phyloP scores from a whole-genome alignment of 2,888 invertebrate genomes.

The Hipparchia sbordonii region DNA sequence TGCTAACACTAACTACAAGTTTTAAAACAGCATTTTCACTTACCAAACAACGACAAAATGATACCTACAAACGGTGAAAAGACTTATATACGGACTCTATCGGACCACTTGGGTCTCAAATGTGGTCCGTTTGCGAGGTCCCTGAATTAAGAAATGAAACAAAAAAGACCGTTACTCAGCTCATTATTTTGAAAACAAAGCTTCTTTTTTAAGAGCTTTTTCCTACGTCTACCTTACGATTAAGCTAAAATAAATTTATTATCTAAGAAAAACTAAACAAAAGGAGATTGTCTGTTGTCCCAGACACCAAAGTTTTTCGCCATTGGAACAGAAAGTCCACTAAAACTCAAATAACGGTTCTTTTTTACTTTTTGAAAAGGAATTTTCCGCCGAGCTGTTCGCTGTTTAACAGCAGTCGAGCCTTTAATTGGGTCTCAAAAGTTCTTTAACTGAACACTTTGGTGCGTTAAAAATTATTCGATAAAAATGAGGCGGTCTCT shows the following conservation, averaged over 20 bases:
- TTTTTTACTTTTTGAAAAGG: conserved; percentile 63
- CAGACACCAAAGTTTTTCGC: conserved; percentile 69
- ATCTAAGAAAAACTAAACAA: conserved; percentile 49
- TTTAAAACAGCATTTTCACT: no score
- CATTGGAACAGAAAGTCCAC: conserved; percentile 61
- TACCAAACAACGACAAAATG: no score
- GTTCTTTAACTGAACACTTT: conserved; percentile 48
- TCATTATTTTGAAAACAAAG: conserved; percentile 7
- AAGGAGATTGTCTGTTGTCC: conserved; percentile 62
- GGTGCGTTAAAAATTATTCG: conserved; percentile 42
- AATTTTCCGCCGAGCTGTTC: conserved; percentile 66
- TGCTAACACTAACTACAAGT: no score
- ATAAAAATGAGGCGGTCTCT: neutral
- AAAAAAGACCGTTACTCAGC: neutral
- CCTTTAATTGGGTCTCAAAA: conserved; percentile 58
- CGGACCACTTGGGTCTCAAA: neutral
- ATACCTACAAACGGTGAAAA: neutral
- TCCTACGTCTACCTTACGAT: conserved; percentile 23
- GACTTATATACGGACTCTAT: neutral
- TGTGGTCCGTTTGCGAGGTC: neutral
- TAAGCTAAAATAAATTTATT: conserved; percentile 30
- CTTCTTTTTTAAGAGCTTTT: conserved; percentile 17
- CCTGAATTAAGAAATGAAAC: neutral
- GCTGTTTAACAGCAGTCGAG: conserved; percentile 69
- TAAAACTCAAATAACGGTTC: conserved; percentile 75